Evolutionary conservation across 1,140 invertebrate genomes (phyloP), one percentile per base, ranked within the genome.

Genomic region (Hypsibius dujardini): DNA sequence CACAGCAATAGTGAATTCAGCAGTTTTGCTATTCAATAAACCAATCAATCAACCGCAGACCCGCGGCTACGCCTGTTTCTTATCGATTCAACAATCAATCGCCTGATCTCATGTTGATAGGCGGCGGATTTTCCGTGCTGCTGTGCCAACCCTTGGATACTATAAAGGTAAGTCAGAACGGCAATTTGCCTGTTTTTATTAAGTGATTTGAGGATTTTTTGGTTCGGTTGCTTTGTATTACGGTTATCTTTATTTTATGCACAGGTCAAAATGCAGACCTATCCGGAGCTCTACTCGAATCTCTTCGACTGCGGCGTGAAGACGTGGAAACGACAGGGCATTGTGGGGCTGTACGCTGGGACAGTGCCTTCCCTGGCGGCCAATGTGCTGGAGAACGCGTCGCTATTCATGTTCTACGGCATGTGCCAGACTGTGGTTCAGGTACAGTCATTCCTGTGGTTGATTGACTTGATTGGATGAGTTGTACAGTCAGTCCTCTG

Each of bases 61-160:
- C n/a, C n/a, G n/a, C n/a, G n/a, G n/a, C n/a, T n/a, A n/a, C n/a
- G n/a, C n/a, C n/a, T n/a, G n/a, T n/a, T n/a, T n/a, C n/a, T n/a
- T n/a, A n/a, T n/a, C n/a, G n/a, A n/a, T n/a, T n/a, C n/a, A n/a
- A n/a, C n/a, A n/a, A n/a, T n/a, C n/a, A n/a, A n/a, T n/a, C n/a
- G n/a, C n/a, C n/a, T n/a, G n/a, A n/a, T n/a, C n/a, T n/a, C n/a
- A n/a, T n/a, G n/a, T n/a, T n/a, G n/a, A n/a, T n/a, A 92, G 93
- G 93, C 77, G 95, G 92, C 12, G 83, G 88, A 47, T 89, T 91
- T 14, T 85, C 88, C 70, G 94, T 98, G 1, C 93, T 94, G 81
- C 90, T 96, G n/a, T 95, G 94, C 0, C 95, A 98, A 80, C 94
- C 95, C 1, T 79, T 98, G 73, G 95, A 98, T 77, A 98, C 92